Evolutionary conservation across 2,797 vertebrate species (phyloP), one percentile per base, ranked within the genome.

Genomic region (Bryconaethiops microstoma): DNA sequence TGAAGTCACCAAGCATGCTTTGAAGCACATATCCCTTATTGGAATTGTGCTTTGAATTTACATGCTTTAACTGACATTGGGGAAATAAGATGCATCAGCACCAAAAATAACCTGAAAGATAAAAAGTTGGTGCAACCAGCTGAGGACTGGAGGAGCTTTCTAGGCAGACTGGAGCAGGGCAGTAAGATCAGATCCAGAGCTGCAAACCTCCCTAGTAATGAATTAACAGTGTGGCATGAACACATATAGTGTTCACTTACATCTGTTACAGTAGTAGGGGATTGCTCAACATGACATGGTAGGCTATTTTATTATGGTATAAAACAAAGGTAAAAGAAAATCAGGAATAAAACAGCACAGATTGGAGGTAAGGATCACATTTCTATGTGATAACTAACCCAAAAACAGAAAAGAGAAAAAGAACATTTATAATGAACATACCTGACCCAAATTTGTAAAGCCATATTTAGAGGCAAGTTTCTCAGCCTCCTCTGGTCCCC

Each of bases 401-500:
- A 1, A 1, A 29, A 71, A 60, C 48, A 50, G 25, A 35, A 8
- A n/a, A 76, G 21, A 12, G 29, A 64, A 64, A 64, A 1, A 1
- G 5, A 35, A 4, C 0, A 45, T 1, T 29, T 19, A 42, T 17
- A 10, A 50, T 9, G 14, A 17, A 23, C 88, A 89, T 93, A 97
- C 96, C 96, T 96, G 96, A 62, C 96, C 96, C 87, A 97, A 88
- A 90, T 96, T 97, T 70, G 88, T 88, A 88, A 95, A 97, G 80
- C 96, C 96, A 85, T 96, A 96, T 80, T 92, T 94, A 0, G 90
- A 90, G 67, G 96, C 96, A 74, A 97, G 87, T 63, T 89, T 88
- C 42, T 95, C 94, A 13, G 96, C 96, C 77, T 91, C 92, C 21
- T 87, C 87, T 12, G 86, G 84, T 42, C 96, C 96, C 81, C 96